A percentile compares a stretch with the other conserved stretches of the same genome.
phyloP scores from a whole-genome alignment of 2,113 vertebrate genomes.

The Mesocricetus auratus region DNA sequence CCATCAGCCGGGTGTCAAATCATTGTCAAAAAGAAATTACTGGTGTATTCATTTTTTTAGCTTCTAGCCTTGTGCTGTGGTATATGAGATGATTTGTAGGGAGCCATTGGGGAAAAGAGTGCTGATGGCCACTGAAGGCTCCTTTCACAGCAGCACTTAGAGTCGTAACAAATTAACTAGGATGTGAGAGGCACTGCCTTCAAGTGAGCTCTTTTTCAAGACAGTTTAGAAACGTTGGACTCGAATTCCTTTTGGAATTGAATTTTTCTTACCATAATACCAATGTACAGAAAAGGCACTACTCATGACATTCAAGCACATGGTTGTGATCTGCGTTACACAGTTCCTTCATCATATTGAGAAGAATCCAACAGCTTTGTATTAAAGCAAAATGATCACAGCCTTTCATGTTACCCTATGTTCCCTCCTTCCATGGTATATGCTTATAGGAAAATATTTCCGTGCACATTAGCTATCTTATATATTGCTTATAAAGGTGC shows the following conservation, averaged over 20 bases:
- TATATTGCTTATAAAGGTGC: neutral
- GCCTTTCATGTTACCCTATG: neutral
- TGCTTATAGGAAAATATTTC: neutral
- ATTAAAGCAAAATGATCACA: neutral
- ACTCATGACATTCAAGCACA: neutral
- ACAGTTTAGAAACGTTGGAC: slow-evolving; percentile 8
- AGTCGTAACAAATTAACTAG: slow-evolving; percentile 68
- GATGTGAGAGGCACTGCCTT: slow-evolving; percentile 23
- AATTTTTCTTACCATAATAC: slow-evolving; percentile 31
- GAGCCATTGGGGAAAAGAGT: slow-evolving; percentile 76
- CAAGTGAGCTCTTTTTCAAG: slow-evolving; percentile 47
- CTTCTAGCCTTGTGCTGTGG: slow-evolving; percentile 79
- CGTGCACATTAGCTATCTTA: neutral
- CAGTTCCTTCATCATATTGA: neutral
- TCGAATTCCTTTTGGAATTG: slow-evolving; percentile 49
- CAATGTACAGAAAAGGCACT: neutral
- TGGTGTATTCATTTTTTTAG: slow-evolving; percentile 78
- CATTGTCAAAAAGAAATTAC: slow-evolving; percentile 87
- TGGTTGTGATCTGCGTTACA: neutral
- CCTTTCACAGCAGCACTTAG: slow-evolving; percentile 80
- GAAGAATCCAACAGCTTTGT: neutral
- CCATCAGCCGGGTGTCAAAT: slow-evolving; percentile 88
- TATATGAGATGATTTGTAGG: slow-evolving; percentile 83
- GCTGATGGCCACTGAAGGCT: slow-evolving; percentile 66
- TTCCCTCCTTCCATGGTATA: neutral